A percentile compares a stretch with the other conserved stretches of the same genome.
Evolutionary conservation across 2,888 invertebrate genomes (phyloP).

Genomic region (Dione vanillae): DNA sequence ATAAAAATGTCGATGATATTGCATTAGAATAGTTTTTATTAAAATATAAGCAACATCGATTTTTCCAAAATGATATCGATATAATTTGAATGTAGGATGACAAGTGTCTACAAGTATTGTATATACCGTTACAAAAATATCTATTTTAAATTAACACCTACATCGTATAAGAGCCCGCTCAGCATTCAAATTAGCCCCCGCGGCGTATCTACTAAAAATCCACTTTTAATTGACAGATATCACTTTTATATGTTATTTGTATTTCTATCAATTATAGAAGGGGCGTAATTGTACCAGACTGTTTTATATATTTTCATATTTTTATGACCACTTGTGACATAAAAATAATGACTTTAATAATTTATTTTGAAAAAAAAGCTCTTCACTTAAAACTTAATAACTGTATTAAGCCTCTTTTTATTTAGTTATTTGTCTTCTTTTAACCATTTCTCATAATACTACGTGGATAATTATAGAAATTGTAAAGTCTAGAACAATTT

Average conservation of each 20-base stretch:
- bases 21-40: not conserved
- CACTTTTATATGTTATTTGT: slow-evolving; percentile 30
- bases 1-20: not conserved
- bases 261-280: slow-evolving; percentile 31
- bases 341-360: not conserved
- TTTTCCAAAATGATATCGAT: not conserved
- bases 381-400: not conserved
- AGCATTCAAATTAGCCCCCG: slow-evolving; percentile 38
- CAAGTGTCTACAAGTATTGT: slow-evolving; percentile 6
- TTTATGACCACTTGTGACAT: not conserved
- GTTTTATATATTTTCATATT: not conserved
- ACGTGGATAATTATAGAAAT: not conserved
- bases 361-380: not conserved
- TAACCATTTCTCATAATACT: not conserved
- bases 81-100: not conserved
- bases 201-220: slow-evolving; percentile 39
- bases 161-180: slow-evolving; percentile 18
- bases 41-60: not conserved
- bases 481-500: not conserved
- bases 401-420: not conserved
- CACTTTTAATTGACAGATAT: slow-evolving; percentile 40
- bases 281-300: slow-evolving; percentile 19
- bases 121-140: slow-evolving; percentile 36
- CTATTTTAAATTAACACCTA: slow-evolving; percentile 38
- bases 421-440: not conserved